Conservation (phyloP, 2,113 vertebrate genomes). For the Macaca nemestrina region DNA sequence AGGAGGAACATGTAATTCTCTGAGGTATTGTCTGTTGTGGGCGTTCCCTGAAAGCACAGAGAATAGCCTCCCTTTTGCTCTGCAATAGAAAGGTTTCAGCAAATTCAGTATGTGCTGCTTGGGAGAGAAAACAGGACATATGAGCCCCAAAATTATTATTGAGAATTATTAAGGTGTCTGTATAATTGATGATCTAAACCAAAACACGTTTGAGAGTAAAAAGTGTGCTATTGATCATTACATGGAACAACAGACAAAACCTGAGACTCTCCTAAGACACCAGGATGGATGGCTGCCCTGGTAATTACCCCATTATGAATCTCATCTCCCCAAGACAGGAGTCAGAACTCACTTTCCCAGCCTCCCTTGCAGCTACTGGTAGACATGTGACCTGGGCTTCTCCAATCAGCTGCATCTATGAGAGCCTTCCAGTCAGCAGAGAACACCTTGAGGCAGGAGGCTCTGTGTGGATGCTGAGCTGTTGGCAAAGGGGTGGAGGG, state of each 20-base stretch:
- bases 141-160: background rate
- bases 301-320: background rate
- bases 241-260: background rate
- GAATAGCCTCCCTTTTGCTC: background rate
- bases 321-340: background rate
- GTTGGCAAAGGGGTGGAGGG: background rate
- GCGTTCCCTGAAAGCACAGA: background rate
- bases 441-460: background rate
- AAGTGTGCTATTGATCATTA: background rate
- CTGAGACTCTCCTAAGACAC: background rate
- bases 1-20: background rate
- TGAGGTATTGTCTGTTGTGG: background rate
- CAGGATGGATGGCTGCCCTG: background rate
- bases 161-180: background rate
- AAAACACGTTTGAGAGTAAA: background rate
- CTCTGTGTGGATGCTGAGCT: rapidly evolving
- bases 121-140: background rate
- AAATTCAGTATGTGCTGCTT: background rate
- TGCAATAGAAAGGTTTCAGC: background rate
- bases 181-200: constrained; percentile 50
- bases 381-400: background rate
- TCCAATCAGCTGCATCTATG: background rate
- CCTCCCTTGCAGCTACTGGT: background rate
- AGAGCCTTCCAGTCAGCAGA: background rate
- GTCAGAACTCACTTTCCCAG: background rate